These are phyloP conservation scores for Lycocerus yunnanus DNA, from an alignment of 2,888 invertebrate species.

Conservation along the genomic window DNA sequence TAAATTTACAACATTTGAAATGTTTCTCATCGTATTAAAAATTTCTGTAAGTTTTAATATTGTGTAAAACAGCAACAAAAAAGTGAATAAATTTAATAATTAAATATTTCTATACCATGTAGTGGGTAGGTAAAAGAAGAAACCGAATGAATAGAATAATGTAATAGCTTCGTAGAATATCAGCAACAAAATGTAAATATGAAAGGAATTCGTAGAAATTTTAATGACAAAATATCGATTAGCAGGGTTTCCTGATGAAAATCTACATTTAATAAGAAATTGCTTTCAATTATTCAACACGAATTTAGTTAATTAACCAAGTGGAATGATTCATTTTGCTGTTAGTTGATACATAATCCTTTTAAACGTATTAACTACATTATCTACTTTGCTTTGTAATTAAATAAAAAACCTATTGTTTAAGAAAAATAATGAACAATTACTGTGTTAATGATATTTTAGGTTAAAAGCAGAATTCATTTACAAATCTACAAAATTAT, in stretches of 20 bases:
- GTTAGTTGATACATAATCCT: not conserved
- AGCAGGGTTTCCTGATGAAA: not conserved
- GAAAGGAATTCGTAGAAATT: not conserved
- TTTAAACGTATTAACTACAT: not conserved
- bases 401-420: no score
- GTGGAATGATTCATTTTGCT: not conserved
- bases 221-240: conserved; percentile 3
- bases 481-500: not conserved
- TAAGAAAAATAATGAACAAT: not conserved
- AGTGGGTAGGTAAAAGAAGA: not conserved
- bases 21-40: not conserved
- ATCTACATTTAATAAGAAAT: not conserved
- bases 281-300: not conserved
- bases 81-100: not conserved
- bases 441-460: not conserved
- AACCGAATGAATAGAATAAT: not conserved
- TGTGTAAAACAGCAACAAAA: not conserved
- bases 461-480: not conserved
- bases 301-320: conserved; percentile 1
- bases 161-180: not conserved
- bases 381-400: not conserved
- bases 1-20: not conserved
- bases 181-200: not conserved
- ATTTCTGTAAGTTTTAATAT: not conserved
- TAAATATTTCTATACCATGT: not conserved